Evolutionary conservation across 1,140 invertebrate species (phyloP).

Genomic region (Drosophila sechellia): DNA sequence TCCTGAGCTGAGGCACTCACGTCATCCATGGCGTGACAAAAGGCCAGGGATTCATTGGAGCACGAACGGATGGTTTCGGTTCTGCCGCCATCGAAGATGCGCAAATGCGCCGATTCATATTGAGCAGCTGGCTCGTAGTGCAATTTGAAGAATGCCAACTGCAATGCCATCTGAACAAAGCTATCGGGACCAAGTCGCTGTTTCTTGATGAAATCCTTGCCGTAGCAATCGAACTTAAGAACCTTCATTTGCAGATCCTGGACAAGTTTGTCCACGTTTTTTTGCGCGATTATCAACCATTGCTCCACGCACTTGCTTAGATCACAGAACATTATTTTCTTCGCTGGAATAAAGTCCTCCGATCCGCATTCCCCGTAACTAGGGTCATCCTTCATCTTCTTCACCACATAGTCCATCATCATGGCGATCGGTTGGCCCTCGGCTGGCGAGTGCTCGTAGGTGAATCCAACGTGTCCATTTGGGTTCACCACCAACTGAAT

Average conservation of each 20-base stretch:
- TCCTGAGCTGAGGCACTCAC: conserved; percentile 28
- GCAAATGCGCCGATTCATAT: conserved; percentile 94
- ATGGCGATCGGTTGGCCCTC: conserved; percentile 95
- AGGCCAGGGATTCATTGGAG: conserved; percentile 91
- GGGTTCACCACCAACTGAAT: conserved; percentile 93
- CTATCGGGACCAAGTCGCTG: conserved; percentile 95
- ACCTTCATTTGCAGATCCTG: conserved; percentile 88
- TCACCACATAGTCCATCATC: conserved; percentile 92
- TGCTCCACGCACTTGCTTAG: conserved; percentile 32
- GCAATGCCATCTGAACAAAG: conserved; percentile 96
- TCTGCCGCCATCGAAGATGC: conserved; percentile 92
- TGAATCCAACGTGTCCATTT: conserved; percentile 93
- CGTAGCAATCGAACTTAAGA: conserved; percentile 90
- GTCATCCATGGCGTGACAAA: conserved; percentile 89
- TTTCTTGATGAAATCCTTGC: conserved; percentile 92
- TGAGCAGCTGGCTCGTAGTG: conserved; percentile 91
- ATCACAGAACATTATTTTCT: conserved; percentile 44
- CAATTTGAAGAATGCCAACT: conserved; percentile 93
- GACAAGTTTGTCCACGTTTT: conserved; percentile 83
- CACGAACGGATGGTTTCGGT: conserved; percentile 97
- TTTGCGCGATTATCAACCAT: conserved; percentile 43
- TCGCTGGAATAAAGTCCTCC: neutral
- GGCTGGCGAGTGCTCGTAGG: conserved; percentile 97
- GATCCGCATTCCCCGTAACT: conserved; percentile 38
- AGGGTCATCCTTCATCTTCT: conserved; percentile 70